A percentile compares a stretch with the other conserved stretches of the same genome.
Evolutionary conservation across 2,797 vertebrate genomes (phyloP).

Genomic region (Rhinichthys osculus): DNA sequence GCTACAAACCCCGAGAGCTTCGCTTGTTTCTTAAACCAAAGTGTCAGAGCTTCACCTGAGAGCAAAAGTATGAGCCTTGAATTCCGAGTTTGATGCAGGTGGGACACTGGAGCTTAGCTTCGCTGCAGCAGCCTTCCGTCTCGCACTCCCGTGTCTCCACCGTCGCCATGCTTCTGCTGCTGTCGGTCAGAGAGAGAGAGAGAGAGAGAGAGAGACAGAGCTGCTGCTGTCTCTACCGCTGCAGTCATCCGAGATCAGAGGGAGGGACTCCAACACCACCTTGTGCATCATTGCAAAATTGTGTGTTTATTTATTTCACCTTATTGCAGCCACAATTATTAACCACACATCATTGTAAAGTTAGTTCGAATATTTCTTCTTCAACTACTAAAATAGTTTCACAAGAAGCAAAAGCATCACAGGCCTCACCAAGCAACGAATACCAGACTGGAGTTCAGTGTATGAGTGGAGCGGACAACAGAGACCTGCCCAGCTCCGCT

Average conservation of each 20-base stretch:
- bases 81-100: conserved; percentile 98
- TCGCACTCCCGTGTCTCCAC: conserved; percentile 91
- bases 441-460: not conserved
- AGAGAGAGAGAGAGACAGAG: not conserved
- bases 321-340: not conserved
- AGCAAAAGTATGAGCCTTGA: conserved; percentile 97
- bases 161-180: conserved; percentile 82
- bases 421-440: not conserved
- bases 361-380: not conserved
- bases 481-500: not conserved
- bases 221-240: conserved; percentile 19
- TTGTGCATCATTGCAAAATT: not conserved
- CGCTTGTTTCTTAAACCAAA: not conserved
- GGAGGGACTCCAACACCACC: conserved; percentile 41
- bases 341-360: not conserved
- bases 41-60: conserved; percentile 82
- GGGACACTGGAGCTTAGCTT: conserved; percentile 97
- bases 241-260: conserved; percentile 47
- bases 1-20: not conserved
- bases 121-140: conserved; percentile 89
- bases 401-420: not conserved
- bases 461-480: not conserved
- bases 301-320: not conserved
- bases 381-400: not conserved
- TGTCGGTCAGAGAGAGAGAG: conserved; percentile 52